phyloP scores from a whole-genome alignment of 2,888 invertebrate species.

The Orthonevra nobilis region DNA sequence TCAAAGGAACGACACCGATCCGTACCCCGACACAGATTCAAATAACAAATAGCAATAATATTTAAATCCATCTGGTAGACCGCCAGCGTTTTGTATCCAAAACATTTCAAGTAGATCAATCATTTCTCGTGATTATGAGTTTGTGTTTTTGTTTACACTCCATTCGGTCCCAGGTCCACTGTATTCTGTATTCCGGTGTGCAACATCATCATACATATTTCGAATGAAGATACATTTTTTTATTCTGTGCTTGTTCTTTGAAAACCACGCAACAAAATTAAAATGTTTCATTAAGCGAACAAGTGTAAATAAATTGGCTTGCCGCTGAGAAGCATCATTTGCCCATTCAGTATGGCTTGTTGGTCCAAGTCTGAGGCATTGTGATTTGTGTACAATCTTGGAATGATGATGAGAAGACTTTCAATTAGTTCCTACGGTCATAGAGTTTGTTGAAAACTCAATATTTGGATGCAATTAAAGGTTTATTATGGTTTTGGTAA shows the following conservation, averaged over 20 bases:
- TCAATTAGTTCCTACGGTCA: slow-evolving; percentile 38
- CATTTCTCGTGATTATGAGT: slow-evolving; percentile 64
- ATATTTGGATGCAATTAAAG: slow-evolving; percentile 70
- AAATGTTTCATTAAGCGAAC: slow-evolving; percentile 60
- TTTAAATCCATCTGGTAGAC: slow-evolving; percentile 63
- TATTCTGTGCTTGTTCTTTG: slow-evolving; percentile 21
- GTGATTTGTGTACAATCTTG: slow-evolving; percentile 15
- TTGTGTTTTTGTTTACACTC: slow-evolving; percentile 65
- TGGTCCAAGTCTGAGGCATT: neutral
- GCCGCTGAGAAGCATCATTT: slow-evolving; percentile 58
- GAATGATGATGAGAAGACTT: slow-evolving; percentile 31
- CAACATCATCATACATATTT: slow-evolving; percentile 33
- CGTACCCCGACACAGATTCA: slow-evolving; percentile 29
- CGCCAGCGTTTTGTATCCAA: slow-evolving; percentile 64
- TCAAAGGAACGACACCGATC: slow-evolving; percentile 61
- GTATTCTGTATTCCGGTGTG: slow-evolving; percentile 13
- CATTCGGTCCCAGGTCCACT: slow-evolving; percentile 20
- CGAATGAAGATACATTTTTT: slow-evolving; percentile 4
- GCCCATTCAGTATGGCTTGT: too few species aligned
- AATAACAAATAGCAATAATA: slow-evolving; percentile 55
- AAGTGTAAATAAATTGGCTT: slow-evolving; percentile 70
- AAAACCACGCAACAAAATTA: slow-evolving; percentile 53
- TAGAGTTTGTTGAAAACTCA: slow-evolving; percentile 62
- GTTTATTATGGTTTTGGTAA: slow-evolving; percentile 59
- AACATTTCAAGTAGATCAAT: slow-evolving; percentile 71